phyloP scores from a whole-genome alignment of 2,797 vertebrate species.

The Gadopsis marmoratus region DNA sequence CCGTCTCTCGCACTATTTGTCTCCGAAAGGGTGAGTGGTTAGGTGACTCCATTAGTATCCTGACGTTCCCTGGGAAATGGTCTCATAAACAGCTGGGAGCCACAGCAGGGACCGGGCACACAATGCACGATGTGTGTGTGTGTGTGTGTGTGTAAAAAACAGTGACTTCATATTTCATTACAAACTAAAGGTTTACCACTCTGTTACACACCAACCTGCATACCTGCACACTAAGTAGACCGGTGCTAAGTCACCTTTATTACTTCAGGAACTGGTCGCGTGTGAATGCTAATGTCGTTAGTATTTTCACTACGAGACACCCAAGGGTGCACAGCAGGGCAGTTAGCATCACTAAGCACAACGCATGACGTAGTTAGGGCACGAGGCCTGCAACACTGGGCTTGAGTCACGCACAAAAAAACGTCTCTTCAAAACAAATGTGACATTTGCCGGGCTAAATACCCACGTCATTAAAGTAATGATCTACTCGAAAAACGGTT shows the following conservation, averaged over 20 bases:
- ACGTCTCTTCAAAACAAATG: constrained; percentile 3
- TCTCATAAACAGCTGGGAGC: constrained; percentile 73
- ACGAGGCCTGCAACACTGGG: neutral
- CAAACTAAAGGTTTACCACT: constrained; percentile 38
- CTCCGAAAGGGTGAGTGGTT: constrained; percentile 58
- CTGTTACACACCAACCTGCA: constrained; percentile 24
- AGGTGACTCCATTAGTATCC: constrained; percentile 63
- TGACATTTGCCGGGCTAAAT: constrained; percentile 46
- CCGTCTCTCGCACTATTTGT: constrained; percentile 30
- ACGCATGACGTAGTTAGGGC: constrained; percentile 22
- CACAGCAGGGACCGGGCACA: constrained; percentile 51
- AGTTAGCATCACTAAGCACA: constrained; percentile 4
- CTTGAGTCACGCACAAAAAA: constrained; percentile 48
- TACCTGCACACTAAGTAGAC: neutral
- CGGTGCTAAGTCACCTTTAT: constrained; percentile 21
- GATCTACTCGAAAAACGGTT: constrained; percentile 22
- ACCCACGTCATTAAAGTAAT: constrained; percentile 46
- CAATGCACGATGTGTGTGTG: constrained; percentile 35
- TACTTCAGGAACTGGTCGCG: constrained; percentile 12
- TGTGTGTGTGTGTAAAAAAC: constrained; percentile 9
- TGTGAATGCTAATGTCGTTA: constrained; percentile 11
- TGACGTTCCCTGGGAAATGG: constrained; percentile 68
- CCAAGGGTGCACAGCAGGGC: constrained; percentile 38
- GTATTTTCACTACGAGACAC: constrained; percentile 6
- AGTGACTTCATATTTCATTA: constrained; percentile 49